Percentiles rank a stretch among this genome's conserved stretches.
These are phyloP conservation scores for Mus minutoides DNA, from an alignment of 2,797 vertebrate genomes.

Conservation along the genomic window DNA sequence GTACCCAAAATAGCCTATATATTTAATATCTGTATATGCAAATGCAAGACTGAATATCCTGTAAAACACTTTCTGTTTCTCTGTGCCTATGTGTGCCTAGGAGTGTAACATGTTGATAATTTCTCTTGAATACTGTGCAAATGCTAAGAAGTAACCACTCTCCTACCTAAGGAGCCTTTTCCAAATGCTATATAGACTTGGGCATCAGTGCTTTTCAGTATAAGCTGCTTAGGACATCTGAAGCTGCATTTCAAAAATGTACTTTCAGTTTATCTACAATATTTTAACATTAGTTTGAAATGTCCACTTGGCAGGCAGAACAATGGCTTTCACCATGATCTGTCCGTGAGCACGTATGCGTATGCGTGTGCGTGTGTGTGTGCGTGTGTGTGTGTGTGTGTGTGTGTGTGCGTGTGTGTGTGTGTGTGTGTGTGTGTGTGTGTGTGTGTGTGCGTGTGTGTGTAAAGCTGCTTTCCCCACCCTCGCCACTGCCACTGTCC, in stretches of 20 bases:
- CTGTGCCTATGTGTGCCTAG: not conserved
- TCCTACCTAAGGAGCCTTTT: not conserved
- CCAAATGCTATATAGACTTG: not conserved
- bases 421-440: no score
- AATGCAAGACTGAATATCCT: not conserved
- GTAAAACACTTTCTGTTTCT: not conserved
- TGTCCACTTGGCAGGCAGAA: not conserved
- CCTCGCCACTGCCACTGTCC: no score
- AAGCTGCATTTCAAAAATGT: not conserved
- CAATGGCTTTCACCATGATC: no score
- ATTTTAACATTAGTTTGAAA: not conserved
- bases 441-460: not conserved
- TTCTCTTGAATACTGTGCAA: not conserved
- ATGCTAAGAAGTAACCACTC: not conserved
- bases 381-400: no score
- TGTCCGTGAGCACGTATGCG: no score
- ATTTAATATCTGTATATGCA: not conserved
- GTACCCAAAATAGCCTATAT: conserved; percentile 32
- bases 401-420: not conserved
- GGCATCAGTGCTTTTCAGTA: conserved; percentile 21
- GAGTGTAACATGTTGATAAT: not conserved
- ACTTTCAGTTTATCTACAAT: not conserved
- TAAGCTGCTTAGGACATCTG: not conserved
- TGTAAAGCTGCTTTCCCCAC: not conserved
- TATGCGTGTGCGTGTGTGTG: no score